Percentiles rank a stretch among this genome's conserved stretches.
phyloP scores from a whole-genome alignment of 2,888 invertebrate species.

The Parasteatoda lunata region DNA sequence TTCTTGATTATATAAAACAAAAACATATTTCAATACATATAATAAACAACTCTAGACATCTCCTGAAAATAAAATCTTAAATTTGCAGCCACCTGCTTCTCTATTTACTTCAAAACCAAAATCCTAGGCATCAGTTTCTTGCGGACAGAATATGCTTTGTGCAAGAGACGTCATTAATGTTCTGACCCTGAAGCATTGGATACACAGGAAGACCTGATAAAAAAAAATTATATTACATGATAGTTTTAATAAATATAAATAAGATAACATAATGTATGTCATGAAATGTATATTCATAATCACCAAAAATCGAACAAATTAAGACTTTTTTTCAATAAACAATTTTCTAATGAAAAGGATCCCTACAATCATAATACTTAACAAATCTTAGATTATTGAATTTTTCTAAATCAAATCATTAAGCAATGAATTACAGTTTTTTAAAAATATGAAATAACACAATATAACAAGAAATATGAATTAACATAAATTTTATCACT shows the following conservation, averaged over 20 bases:
- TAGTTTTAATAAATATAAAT: not conserved
- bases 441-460: too few relatives aligned
- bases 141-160: conserved; percentile 34
- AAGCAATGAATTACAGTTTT: too few relatives aligned
- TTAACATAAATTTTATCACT: too few relatives aligned
- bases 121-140: conserved; percentile 25
- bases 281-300: too few relatives aligned
- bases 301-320: too few relatives aligned
- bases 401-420: too few relatives aligned
- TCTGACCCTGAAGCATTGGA: conserved; percentile 14
- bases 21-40: not conserved
- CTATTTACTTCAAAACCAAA: conserved; percentile 24
- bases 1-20: not conserved
- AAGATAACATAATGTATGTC: not conserved
- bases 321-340: too few relatives aligned
- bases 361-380: too few relatives aligned
- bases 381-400: too few relatives aligned
- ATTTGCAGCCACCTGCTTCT: not conserved
- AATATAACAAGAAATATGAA: too few relatives aligned
- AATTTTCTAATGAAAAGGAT: too few relatives aligned
- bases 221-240: not conserved
- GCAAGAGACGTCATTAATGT: conserved; percentile 21
- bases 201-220: conserved; percentile 32
- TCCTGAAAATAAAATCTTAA: not conserved
- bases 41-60: not conserved